Conservation (phyloP, 1,140 invertebrate species). For the Drosophila subobscura region DNA sequence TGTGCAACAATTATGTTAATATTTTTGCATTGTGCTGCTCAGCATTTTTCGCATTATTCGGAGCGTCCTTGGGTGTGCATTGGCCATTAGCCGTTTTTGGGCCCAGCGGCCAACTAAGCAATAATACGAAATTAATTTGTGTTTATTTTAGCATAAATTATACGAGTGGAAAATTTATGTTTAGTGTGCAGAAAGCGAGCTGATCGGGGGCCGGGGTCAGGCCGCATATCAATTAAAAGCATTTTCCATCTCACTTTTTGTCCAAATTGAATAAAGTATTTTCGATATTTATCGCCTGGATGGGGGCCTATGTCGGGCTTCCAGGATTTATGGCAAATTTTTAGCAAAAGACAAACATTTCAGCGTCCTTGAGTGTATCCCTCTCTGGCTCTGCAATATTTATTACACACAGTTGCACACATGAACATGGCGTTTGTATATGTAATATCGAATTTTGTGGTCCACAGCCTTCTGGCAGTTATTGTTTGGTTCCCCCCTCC, state of each 20-base stretch:
- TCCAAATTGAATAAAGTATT: constrained; percentile 61
- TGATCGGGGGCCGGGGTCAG: not conserved
- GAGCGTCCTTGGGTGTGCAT: constrained; percentile 34
- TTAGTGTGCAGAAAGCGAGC: constrained; percentile 26
- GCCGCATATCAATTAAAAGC: constrained; percentile 68
- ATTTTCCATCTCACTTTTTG: constrained; percentile 24
- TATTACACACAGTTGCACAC: constrained; percentile 56
- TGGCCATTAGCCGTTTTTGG: constrained; percentile 5
- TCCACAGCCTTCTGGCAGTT: constrained; percentile 39
- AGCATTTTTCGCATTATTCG: constrained; percentile 28
- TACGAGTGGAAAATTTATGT: constrained; percentile 48
- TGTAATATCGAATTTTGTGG: constrained; percentile 66
- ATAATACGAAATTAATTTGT: constrained; percentile 70
- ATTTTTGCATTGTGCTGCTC: constrained; percentile 19
- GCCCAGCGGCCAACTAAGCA: constrained; percentile 24
- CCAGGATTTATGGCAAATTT: constrained; percentile 56
- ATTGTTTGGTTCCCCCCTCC: constrained; percentile 37
- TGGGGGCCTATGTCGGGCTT: constrained; percentile 39
- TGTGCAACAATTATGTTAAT: constrained; percentile 52
- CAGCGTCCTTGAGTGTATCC: constrained; percentile 51
- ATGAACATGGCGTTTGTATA: constrained; percentile 59
- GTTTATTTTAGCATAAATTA: constrained; percentile 76
- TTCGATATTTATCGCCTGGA: constrained; percentile 56
- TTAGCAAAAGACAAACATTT: constrained; percentile 55
- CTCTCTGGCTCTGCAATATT: constrained; percentile 52